Conservation (phyloP, 2,888 invertebrate species). For the Xestia ashworthii region DNA sequence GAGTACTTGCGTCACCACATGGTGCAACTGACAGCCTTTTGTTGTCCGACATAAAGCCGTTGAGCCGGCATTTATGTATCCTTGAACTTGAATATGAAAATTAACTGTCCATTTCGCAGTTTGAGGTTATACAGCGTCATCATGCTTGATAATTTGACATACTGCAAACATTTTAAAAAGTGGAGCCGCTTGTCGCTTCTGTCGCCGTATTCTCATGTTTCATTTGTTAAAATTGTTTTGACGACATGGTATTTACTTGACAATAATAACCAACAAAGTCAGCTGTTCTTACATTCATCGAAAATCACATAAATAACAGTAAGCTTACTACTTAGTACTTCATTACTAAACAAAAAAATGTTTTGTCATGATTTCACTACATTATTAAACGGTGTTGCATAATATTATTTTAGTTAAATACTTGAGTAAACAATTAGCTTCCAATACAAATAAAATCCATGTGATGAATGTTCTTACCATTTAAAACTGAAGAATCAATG, state of each 20-base stretch:
- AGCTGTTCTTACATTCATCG: constrained; percentile 31
- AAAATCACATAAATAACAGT: background rate
- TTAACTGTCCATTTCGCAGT: constrained; percentile 10
- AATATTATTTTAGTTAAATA: constrained; percentile 4
- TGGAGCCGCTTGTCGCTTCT: constrained; percentile 9
- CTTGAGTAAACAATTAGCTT: background rate
- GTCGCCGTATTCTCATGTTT: background rate
- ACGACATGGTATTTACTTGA: constrained; percentile 23
- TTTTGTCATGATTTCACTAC: constrained; percentile 32
- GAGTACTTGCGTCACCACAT: constrained; percentile 87
- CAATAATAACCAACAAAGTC: constrained; percentile 11
- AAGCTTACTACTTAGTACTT: background rate
- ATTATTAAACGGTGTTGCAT: background rate
- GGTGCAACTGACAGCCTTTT: constrained; percentile 71
- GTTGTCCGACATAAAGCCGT: constrained; percentile 16
- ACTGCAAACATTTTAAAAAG: background rate
- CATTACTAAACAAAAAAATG: background rate
- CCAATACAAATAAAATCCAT: constrained; percentile 9
- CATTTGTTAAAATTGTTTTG: constrained; percentile 29
- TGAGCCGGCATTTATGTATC: constrained; percentile 44
- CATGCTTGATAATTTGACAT: background rate
- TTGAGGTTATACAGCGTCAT: constrained; percentile 32
- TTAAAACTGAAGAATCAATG: constrained; percentile 81
- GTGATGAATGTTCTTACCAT: constrained; percentile 91
- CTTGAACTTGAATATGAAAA: constrained; percentile 64